phyloP scores from a whole-genome alignment of 2,797 vertebrate genomes.

The Sternarchorhynchus goeldii region DNA sequence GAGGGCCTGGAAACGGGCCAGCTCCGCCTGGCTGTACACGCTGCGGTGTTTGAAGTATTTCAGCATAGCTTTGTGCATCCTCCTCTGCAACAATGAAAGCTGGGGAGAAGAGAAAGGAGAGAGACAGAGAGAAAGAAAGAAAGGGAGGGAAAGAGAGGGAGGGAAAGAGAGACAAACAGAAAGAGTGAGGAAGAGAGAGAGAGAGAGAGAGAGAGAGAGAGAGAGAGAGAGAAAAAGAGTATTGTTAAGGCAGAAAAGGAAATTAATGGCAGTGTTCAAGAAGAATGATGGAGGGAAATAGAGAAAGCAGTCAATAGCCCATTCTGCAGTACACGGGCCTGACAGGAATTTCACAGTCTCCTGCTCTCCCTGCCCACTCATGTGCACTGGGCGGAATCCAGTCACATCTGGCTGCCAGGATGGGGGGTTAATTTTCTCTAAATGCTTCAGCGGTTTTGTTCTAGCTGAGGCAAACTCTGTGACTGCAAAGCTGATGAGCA shows the following conservation, averaged over 20 bases:
- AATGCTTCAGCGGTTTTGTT: constrained; percentile 99
- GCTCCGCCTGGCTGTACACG: constrained; percentile 84
- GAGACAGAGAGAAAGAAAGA: constrained; percentile 46
- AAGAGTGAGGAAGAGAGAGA: constrained; percentile 60
- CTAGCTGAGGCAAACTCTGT: constrained; percentile 99
- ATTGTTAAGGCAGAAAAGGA: constrained; percentile 95
- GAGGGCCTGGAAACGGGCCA: constrained; percentile 88
- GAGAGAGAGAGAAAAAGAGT: constrained; percentile 80
- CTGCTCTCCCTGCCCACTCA: constrained; percentile 99
- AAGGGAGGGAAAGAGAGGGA: constrained; percentile 20
- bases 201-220: constrained; percentile 58
- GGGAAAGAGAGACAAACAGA: constrained; percentile 53
- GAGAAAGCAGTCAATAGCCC: constrained; percentile 99
- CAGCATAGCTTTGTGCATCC: constrained; percentile 81
- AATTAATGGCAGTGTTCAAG: constrained; percentile 99
- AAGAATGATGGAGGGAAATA: constrained; percentile 99
- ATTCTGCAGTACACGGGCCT: constrained; percentile 97
- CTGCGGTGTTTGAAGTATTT: constrained; percentile 82
- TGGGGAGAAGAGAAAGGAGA: constrained; percentile 69
- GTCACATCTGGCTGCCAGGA: constrained; percentile 99
- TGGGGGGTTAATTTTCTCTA: constrained; percentile 99
- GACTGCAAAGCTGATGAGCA: constrained; percentile 99
- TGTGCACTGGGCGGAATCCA: constrained; percentile 99
- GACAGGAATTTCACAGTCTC: constrained; percentile 99
- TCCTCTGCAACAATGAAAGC: constrained; percentile 89